A percentile compares a stretch with the other conserved stretches of the same genome.
Evolutionary conservation across 1,140 invertebrate genomes (phyloP).

Genomic region (Drosophila willistoni): DNA sequence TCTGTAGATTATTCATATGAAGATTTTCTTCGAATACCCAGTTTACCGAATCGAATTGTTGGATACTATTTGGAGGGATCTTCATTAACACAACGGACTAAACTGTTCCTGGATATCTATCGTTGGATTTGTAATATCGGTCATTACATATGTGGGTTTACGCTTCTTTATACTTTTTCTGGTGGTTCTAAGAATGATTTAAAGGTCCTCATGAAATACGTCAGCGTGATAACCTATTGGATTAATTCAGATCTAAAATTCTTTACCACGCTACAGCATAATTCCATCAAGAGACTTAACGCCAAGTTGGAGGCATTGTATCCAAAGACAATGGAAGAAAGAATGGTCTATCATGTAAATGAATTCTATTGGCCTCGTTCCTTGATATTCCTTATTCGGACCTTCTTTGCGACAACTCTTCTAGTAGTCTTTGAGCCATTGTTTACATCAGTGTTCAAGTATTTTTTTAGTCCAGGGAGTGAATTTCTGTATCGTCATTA

Average conservation of each 20-base stretch:
- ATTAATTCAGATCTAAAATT: slow-evolving; percentile 55
- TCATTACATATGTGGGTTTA: slow-evolving; percentile 24
- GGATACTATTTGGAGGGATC: slow-evolving; percentile 33
- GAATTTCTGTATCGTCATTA: slow-evolving; percentile 48
- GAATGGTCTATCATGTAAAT: slow-evolving; percentile 33
- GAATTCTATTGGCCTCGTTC: slow-evolving; percentile 47
- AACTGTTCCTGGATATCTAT: slow-evolving; percentile 21
- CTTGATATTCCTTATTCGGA: slow-evolving; percentile 1
- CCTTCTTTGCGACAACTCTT: slow-evolving; percentile 33
- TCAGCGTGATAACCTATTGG: slow-evolving; percentile 23
- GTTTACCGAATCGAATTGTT: slow-evolving; percentile 12
- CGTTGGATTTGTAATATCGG: slow-evolving; percentile 26
- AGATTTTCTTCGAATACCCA: slow-evolving; percentile 46
- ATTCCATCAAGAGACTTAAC: slow-evolving; percentile 26
- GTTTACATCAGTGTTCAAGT: slow-evolving; percentile 19
- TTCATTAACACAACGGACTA: neutral
- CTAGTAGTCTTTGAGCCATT: slow-evolving; percentile 43
- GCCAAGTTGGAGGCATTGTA: slow-evolving; percentile 33
- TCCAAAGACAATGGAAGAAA: slow-evolving; percentile 30
- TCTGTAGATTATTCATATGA: slow-evolving; percentile 37
- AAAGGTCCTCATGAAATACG: slow-evolving; percentile 38
- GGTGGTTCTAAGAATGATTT: slow-evolving; percentile 14
- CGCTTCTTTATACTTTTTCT: slow-evolving; percentile 34
- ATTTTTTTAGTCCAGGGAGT: neutral
- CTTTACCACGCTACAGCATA: slow-evolving; percentile 23